Evolutionary conservation across 1,140 invertebrate species (phyloP).

Genomic region (Pentalonia nigronervosa): DNA sequence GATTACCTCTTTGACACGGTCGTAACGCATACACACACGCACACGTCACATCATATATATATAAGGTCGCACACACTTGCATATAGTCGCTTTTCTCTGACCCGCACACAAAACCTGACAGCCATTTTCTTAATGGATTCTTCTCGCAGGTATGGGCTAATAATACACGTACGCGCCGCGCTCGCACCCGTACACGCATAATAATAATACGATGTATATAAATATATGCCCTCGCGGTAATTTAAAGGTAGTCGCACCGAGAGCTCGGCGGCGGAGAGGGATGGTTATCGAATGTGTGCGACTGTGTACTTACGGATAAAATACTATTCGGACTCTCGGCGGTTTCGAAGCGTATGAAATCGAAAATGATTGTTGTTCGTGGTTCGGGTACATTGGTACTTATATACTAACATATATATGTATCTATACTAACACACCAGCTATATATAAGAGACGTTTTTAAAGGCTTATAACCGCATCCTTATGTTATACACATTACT

Average conservation of each 20-base stretch:
- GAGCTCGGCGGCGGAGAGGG: neutral
- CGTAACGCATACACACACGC: neutral
- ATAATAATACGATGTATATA: neutral
- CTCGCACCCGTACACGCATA: neutral
- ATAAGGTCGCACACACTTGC: neutral
- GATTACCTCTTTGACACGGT: conserved; percentile 56
- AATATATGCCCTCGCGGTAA: neutral
- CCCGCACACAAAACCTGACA: conserved; percentile 29
- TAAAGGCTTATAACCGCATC: neutral
- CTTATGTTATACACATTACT: neutral
- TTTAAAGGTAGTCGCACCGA: conserved; percentile 1
- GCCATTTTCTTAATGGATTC: conserved; percentile 48
- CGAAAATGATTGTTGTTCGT: conserved; percentile 1
- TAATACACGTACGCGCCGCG: neutral
- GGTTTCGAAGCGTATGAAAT: conserved; percentile 5
- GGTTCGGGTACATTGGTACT: neutral
- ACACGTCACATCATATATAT: neutral
- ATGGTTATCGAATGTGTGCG: neutral
- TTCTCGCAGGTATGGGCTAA: conserved; percentile 25
- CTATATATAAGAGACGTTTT: neutral
- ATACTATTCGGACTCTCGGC: neutral
- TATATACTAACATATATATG: neutral
- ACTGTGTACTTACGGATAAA: neutral
- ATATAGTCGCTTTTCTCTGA: conserved; percentile 35
- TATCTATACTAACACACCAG: no score